These are phyloP conservation scores for Casuarius casuarius DNA, from an alignment of 2,113 vertebrate species.

Conservation along the genomic window DNA sequence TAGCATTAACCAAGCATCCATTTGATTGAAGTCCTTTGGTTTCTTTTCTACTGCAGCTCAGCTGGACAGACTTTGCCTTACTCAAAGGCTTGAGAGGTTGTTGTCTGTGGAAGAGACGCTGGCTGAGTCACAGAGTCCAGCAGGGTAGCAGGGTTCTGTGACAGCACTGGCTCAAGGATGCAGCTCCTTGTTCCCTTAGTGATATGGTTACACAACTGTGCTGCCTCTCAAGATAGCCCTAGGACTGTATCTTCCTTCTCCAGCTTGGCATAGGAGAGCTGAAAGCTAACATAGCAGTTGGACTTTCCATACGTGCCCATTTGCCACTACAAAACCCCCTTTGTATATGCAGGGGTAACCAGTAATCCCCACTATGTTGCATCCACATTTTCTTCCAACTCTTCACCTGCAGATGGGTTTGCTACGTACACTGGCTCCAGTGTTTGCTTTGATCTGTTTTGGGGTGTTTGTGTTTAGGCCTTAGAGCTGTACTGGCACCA, in stretches of 20 bases:
- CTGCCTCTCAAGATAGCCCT: not conserved
- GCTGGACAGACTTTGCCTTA: not conserved
- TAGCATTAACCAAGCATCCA: not conserved
- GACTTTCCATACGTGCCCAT: too few species aligned
- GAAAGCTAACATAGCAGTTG: too few species aligned
- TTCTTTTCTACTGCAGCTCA: not conserved
- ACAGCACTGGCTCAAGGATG: not conserved
- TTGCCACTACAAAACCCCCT: not conserved
- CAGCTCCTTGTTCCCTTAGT: not conserved
- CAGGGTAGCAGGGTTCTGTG: not conserved
- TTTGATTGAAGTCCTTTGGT: not conserved
- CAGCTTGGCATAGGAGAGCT: too few species aligned
- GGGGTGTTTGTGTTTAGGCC: not conserved
- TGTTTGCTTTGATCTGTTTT: too few species aligned
- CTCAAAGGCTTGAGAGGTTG: fast-evolving
- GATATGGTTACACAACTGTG: too few species aligned
- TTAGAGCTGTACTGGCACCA: not conserved
- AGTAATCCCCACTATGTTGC: not conserved
- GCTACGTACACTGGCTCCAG: not conserved
- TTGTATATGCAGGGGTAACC: not conserved
- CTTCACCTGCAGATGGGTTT: not conserved
- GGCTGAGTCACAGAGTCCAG: not conserved
- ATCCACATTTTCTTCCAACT: not conserved
- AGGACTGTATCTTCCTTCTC: fast-evolving
- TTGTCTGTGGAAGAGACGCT: not conserved